Evolutionary conservation across 2,113 vertebrate species (phyloP).

Genomic region (Datnioides undecimradiatus): DNA sequence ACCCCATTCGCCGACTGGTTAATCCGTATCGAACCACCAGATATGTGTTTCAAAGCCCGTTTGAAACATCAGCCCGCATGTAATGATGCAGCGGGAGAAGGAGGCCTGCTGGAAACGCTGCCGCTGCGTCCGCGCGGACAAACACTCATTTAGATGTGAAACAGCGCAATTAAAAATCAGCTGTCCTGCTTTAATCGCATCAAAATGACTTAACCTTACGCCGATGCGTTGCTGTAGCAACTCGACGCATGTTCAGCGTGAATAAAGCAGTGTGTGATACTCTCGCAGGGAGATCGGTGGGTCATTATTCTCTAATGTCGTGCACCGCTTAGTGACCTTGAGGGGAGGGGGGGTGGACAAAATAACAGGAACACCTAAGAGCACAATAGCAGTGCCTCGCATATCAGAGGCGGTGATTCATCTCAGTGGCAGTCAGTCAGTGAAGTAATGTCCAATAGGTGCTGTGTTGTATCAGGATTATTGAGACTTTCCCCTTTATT

Average conservation of each 20-base stretch:
- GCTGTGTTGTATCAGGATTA: neutral
- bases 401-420: no score
- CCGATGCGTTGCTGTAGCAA: conserved; percentile 58
- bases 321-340: conserved; percentile 53
- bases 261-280: conserved; percentile 34
- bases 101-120: conserved; percentile 11
- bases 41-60: conserved; percentile 66
- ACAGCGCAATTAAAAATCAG: conserved; percentile 57
- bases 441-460: neutral
- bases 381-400: neutral
- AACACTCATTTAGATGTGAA: conserved; percentile 53
- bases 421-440: neutral
- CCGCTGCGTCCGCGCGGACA: conserved; percentile 3
- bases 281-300: conserved; percentile 24
- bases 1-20: conserved; percentile 51
- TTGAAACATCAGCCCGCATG: conserved; percentile 43
- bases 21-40: conserved; percentile 71
- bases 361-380: conserved; percentile 25
- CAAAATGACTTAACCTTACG: conserved; percentile 40
- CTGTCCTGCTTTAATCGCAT: conserved; percentile 45
- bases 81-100: conserved; percentile 31
- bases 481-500: neutral
- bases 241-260: conserved; percentile 30
- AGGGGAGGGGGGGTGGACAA: conserved; percentile 7
- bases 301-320: conserved; percentile 19